phyloP scores from a whole-genome alignment of 2,888 invertebrate genomes.

The Perithous albicinctus region DNA sequence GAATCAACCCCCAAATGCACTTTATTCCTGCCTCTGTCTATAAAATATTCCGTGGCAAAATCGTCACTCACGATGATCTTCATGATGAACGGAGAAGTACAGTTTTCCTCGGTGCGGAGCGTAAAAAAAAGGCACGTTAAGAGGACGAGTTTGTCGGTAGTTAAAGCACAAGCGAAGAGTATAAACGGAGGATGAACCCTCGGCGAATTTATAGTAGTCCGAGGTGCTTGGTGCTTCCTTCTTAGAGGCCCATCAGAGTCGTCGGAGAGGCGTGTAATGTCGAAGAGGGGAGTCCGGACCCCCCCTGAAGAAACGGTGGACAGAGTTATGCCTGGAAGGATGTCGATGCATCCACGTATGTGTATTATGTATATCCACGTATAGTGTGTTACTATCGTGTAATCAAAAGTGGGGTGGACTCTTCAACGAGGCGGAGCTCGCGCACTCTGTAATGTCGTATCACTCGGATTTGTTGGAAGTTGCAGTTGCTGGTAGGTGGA shows the following conservation, averaged over 20 bases:
- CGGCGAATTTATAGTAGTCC: slow-evolving; percentile 72
- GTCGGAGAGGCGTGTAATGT: slow-evolving; percentile 52
- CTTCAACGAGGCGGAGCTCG: slow-evolving; percentile 54
- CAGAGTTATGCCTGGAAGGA: slow-evolving; percentile 58
- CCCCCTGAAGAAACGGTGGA: slow-evolving; percentile 54
- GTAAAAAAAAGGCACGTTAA: no score
- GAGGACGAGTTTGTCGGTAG: slow-evolving; percentile 23
- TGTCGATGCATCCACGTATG: slow-evolving; percentile 28
- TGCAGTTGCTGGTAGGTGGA: slow-evolving; percentile 11
- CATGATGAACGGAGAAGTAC: slow-evolving; percentile 69
- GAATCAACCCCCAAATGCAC: no score
- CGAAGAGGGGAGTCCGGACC: slow-evolving; percentile 55
- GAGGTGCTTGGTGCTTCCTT: slow-evolving; percentile 66
- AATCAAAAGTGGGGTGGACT: slow-evolving; percentile 69
- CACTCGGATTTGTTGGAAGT: slow-evolving; percentile 2
- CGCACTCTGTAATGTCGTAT: slow-evolving; percentile 29
- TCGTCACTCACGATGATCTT: slow-evolving; percentile 78
- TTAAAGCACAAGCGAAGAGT: slow-evolving; percentile 63
- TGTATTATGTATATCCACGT: slow-evolving; percentile 8
- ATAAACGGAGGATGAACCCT: slow-evolving; percentile 64
- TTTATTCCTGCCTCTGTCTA: no score
- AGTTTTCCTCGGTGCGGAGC: slow-evolving; percentile 1
- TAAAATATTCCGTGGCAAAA: slow-evolving; percentile 5
- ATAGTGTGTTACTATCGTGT: slow-evolving; percentile 49
- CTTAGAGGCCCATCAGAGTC: slow-evolving; percentile 54